Percentiles rank a stretch among this genome's conserved stretches.
These are phyloP conservation scores for Theretra japonica DNA, from an alignment of 2,888 invertebrate genomes.

Conservation along the genomic window DNA sequence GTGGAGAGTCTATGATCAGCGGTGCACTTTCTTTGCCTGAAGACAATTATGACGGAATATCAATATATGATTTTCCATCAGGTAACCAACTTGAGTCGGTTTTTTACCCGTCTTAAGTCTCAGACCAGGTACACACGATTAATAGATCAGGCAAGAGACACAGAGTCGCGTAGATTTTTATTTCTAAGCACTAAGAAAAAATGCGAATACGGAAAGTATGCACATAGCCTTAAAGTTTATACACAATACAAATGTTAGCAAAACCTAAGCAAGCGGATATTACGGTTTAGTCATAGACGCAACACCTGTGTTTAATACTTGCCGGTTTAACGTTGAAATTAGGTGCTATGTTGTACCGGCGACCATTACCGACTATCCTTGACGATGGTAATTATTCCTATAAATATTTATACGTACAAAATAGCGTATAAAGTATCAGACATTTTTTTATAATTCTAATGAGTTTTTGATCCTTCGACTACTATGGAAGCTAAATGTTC, in stretches of 20 bases:
- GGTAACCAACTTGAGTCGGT: no score
- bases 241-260: conserved; percentile 14
- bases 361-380: not conserved
- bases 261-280: conserved; percentile 40
- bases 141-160: no score
- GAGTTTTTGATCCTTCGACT: not conserved
- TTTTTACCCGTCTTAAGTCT: not conserved
- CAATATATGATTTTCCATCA: no score
- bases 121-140: not conserved
- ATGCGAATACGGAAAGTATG: not conserved
- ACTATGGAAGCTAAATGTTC: not conserved
- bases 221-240: not conserved
- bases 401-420: not conserved
- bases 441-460: not conserved
- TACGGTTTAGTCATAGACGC: conserved; percentile 47
- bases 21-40: no score
- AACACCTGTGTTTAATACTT: conserved; percentile 41
- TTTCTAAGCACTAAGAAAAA: no score
- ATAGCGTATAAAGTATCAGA: not conserved
- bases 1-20: no score
- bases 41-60: no score
- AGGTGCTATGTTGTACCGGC: conserved; percentile 37
- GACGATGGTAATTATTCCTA: not conserved
- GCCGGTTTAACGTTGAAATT: conserved; percentile 48
- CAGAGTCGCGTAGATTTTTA: no score